Percentiles rank a stretch among this genome's conserved stretches.
Conservation (phyloP, 2,888 invertebrate genomes). For the Melinaea marsaeus region DNA sequence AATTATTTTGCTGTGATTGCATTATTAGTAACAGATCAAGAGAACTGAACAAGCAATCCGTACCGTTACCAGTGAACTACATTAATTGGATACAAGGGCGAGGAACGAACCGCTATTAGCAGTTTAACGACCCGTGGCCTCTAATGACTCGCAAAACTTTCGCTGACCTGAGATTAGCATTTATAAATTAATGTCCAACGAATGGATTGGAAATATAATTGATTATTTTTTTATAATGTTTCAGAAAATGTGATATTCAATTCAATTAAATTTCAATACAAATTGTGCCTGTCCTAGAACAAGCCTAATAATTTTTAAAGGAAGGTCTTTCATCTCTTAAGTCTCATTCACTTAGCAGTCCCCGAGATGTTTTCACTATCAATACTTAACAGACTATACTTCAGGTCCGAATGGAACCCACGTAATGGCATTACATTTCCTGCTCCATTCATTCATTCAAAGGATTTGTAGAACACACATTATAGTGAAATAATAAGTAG, state of each 20-base stretch:
- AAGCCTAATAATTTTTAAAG: too few relatives aligned
- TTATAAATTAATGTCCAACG: slow-evolving; percentile 27
- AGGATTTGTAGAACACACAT: slow-evolving; percentile 42
- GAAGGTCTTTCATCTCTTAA: too few relatives aligned
- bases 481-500: slow-evolving; percentile 30
- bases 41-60: slow-evolving; percentile 1
- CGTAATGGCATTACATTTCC: slow-evolving; percentile 19
- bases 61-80: slow-evolving; percentile 25
- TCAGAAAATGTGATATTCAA: neutral
- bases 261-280: neutral
- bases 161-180: slow-evolving; percentile 33
- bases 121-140: slow-evolving; percentile 52
- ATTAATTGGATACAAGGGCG: slow-evolving; percentile 57
- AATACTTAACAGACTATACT: neutral
- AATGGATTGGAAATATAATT: slow-evolving; percentile 9
- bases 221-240: neutral
- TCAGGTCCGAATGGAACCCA: slow-evolving; percentile 4
- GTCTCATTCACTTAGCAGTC: neutral
- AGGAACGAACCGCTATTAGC: slow-evolving; percentile 61
- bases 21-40: too few relatives aligned
- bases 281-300: too few relatives aligned
- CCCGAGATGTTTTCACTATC: neutral
- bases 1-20: too few relatives aligned
- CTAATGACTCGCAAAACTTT: slow-evolving; percentile 61
- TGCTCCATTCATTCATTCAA: slow-evolving; percentile 20